phyloP scores from a whole-genome alignment of 1,140 invertebrate species.

The Bactericera cockerelli region DNA sequence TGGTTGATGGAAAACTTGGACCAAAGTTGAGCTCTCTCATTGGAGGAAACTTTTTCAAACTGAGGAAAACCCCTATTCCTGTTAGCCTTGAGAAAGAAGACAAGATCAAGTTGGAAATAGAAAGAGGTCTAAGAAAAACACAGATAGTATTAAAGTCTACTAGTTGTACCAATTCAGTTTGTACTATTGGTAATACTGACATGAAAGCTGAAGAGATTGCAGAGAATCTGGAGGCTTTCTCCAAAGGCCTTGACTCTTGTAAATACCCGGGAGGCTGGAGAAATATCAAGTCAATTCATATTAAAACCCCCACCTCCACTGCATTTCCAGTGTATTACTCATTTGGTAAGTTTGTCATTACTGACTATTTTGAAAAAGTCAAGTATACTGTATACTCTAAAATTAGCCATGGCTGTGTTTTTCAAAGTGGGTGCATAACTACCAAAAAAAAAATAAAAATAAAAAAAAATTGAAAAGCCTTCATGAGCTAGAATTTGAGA shows the following conservation, averaged over 20 bases:
- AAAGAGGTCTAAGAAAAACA: neutral
- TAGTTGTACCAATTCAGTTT: conserved; percentile 4
- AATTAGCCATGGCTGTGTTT: too few species aligned
- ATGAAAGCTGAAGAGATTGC: neutral
- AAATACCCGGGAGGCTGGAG: conserved; percentile 3
- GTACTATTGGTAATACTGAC: neutral
- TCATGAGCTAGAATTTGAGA: too few species aligned
- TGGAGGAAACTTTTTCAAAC: neutral
- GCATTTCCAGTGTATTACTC: conserved; percentile 6
- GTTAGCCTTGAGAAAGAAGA: neutral
- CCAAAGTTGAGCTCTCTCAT: neutral
- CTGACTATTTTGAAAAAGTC: too few species aligned
- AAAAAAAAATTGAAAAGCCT: too few species aligned
- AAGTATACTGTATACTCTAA: too few species aligned
- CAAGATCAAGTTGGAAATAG: neutral
- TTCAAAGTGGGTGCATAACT: too few species aligned
- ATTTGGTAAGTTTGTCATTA: conserved; percentile 9
- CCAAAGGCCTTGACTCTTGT: neutral
- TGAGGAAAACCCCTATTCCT: neutral
- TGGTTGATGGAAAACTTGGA: conserved; percentile 2
- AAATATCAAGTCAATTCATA: neutral
- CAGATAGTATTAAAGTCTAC: neutral
- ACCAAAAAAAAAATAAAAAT: too few species aligned
- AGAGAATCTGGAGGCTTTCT: conserved; percentile 1
- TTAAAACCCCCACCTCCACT: neutral